Percentiles rank a stretch among this genome's conserved stretches.
Conservation (phyloP, 2,113 vertebrate species). For the Calyptommatus sinebrachiatus region DNA sequence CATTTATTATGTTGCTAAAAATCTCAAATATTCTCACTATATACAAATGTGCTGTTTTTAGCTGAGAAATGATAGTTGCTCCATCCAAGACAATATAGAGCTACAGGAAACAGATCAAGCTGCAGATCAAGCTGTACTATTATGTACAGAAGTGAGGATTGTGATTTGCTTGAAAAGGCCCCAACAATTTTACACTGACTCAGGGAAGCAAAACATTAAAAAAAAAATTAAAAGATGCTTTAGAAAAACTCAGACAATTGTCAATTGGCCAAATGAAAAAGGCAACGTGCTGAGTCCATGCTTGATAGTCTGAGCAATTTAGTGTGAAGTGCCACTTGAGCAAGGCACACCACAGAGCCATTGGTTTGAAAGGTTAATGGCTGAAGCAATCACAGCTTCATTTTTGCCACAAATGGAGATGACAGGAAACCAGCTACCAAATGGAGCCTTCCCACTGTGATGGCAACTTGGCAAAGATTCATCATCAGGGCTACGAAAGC, state of each 20-base stretch:
- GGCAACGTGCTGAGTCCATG: constrained; percentile 33
- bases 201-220: constrained; percentile 18
- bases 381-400: constrained; percentile 58
- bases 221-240: neutral
- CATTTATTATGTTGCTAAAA: neutral
- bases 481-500: constrained; percentile 14
- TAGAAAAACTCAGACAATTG: constrained; percentile 37
- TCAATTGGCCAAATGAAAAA: constrained; percentile 46
- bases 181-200: constrained; percentile 30
- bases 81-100: neutral
- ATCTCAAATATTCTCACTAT: neutral
- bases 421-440: constrained; percentile 54
- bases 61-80: neutral
- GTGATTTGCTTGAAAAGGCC: neutral
- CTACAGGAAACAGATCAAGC: neutral
- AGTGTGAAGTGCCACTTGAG: constrained; percentile 61
- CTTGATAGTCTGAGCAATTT: constrained; percentile 54
- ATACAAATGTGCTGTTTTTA: neutral
- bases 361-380: constrained; percentile 61
- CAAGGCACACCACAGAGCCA: constrained; percentile 49
- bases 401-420: constrained; percentile 51
- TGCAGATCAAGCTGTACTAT: neutral
- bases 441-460: constrained; percentile 47
- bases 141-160: neutral
- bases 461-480: constrained; percentile 42